Base-by-base conservation (phyloP, 2,113 vertebrate genomes). In the Ictidomys tridecemlineatus region DNA sequence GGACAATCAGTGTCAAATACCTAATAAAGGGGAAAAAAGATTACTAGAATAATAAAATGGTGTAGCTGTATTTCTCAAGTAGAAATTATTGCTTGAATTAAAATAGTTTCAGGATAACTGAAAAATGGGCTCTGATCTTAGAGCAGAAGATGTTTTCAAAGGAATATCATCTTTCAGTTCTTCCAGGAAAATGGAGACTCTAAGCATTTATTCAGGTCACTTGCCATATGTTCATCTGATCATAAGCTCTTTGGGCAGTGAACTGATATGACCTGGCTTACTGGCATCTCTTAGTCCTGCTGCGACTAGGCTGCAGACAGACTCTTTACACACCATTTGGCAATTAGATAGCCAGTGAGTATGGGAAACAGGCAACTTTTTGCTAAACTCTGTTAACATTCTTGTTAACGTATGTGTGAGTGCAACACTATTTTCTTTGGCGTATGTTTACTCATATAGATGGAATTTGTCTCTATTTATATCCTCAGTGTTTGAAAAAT, bases 171-270 rank as follows among this genome's bases (percentile, higher is more conserved):
- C 67, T 30, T 94, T 78, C 30, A 37, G 78, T 48, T 90, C 70
- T 96, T 78, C 34, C 32, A 34, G 67, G 65, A 26, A 93, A 72
- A 79, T n/a, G 12, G 95, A 73, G 53, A 89, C 73, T 70, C 8
- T 34, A 56, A 89, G 79, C 61, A 30, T 89, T 94, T 89, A 94
- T 96, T 89, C 74, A 72, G 97, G 89, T 94, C 94, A 74, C 65
- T 84, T 82, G 70, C 84, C 26, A 1, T 82, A 32, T 85, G 89
- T 93, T 89, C 91, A 45, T 37, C 89, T 95, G 96, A 72, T 92
- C 53, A 1, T 93, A 89, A 97, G 93, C 92, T 93, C 65, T 91
- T 51, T 74, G 42, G 48, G n/a, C 63, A 30, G 63, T 83, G 93
- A 70, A 58, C 93, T 77, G 65, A 48, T 20, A 2, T 73, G 90